A percentile compares a stretch with the other conserved stretches of the same genome.
Evolutionary conservation across 2,113 vertebrate species (phyloP).

Genomic region (Gymnogyps californianus): DNA sequence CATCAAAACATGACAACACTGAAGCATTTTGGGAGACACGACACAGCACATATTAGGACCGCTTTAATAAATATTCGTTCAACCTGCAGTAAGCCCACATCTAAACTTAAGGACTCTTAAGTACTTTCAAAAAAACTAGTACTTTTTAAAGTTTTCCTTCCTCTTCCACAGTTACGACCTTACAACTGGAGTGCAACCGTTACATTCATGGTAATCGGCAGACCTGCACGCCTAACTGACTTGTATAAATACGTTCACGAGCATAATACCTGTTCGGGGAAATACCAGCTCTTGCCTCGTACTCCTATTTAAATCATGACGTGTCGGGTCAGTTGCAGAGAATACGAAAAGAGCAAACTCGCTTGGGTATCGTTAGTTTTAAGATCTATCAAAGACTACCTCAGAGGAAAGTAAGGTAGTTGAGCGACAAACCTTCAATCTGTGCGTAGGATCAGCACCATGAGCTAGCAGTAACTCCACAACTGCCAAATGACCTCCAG

Average conservation of each 20-base stretch:
- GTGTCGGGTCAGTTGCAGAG: background rate
- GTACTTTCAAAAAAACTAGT: background rate
- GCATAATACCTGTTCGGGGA: no score
- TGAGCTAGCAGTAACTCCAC: slow-evolving; percentile 96
- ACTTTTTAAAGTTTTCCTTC: background rate
- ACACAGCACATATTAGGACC: accelerated
- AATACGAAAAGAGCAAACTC: background rate
- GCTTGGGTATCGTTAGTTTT: accelerated
- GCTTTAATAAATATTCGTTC: background rate
- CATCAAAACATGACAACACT: background rate
- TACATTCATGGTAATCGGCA: accelerated
- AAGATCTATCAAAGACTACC: no score
- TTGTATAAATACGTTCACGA: accelerated
- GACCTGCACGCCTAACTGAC: background rate
- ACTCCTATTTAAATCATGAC: background rate
- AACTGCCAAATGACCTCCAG: slow-evolving; percentile 94
- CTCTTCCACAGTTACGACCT: background rate
- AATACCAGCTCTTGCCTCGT: background rate
- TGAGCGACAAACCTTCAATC: slow-evolving; percentile 85
- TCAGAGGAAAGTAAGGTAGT: background rate
- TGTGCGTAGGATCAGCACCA: slow-evolving; percentile 96
- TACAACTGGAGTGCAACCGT: background rate
- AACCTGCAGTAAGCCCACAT: background rate
- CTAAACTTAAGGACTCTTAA: background rate
- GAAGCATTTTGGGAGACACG: background rate